These are phyloP conservation scores for Ammodytes dubius DNA, from an alignment of 2,113 vertebrate species.

Conservation along the genomic window DNA sequence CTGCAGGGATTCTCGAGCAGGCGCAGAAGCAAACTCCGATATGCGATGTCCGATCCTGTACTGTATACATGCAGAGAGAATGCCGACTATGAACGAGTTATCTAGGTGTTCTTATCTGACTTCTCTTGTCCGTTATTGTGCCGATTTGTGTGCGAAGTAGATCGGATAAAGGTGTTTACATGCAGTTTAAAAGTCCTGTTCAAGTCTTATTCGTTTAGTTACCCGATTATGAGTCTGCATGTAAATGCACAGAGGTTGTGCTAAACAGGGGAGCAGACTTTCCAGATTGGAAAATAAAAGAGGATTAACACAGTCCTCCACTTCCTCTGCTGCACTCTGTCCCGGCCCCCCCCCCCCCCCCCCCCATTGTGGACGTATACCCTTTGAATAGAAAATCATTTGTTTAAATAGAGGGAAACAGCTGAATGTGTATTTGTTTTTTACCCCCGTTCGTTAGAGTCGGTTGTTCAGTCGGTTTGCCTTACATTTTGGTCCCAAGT, in stretches of 20 bases:
- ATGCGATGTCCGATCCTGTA: too few relatives aligned
- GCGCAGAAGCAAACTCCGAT: too few relatives aligned
- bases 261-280: conserved; percentile 53
- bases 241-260: conserved; percentile 30
- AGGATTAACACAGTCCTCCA: conserved; percentile 47
- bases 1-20: too few relatives aligned
- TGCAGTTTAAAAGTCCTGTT: too few relatives aligned
- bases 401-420: background rate
- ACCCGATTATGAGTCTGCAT: too few relatives aligned
- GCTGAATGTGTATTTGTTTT: background rate
- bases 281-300: conserved; percentile 68
- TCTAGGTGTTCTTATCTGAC: too few relatives aligned
- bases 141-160: too few relatives aligned
- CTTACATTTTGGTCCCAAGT: background rate
- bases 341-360: background rate
- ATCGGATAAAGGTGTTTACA: too few relatives aligned
- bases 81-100: too few relatives aligned
- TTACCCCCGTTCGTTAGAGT: background rate
- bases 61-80: too few relatives aligned
- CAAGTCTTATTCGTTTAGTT: too few relatives aligned
- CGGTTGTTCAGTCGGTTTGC: background rate
- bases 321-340: conserved; percentile 53
- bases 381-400: conserved; percentile 23
- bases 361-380: conserved; percentile 1
- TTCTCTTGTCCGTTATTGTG: too few relatives aligned